Evolutionary conservation across 2,113 vertebrate genomes (phyloP).

Genomic region (Ammospiza caudacuta): DNA sequence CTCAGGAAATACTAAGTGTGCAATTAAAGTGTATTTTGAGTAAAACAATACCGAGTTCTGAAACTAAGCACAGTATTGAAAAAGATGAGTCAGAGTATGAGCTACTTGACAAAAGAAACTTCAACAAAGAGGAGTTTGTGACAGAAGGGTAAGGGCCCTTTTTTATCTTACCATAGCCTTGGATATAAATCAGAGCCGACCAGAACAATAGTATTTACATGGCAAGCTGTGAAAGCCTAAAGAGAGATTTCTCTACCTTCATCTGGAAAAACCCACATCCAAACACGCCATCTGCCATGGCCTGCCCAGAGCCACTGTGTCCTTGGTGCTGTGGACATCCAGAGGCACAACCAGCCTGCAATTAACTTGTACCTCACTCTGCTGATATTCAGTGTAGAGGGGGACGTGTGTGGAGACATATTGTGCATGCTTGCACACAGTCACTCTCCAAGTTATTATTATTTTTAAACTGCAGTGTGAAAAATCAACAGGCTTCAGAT

Average conservation of each 20-base stretch:
- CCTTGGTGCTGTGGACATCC: neutral
- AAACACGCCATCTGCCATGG: constrained; percentile 69
- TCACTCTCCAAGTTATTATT: neutral
- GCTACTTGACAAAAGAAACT: constrained; percentile 55
- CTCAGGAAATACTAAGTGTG: neutral
- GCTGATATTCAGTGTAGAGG: accelerated
- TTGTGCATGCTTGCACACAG: neutral
- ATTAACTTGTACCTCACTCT: neutral
- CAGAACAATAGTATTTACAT: constrained; percentile 46
- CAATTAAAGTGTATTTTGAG: constrained; percentile 2
- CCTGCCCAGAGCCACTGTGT: constrained; percentile 40
- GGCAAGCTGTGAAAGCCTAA: constrained; percentile 72
- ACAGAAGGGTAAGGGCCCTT: constrained; percentile 57
- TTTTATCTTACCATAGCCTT: constrained; percentile 41
- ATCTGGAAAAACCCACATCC: constrained; percentile 65
- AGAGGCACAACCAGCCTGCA: neutral
- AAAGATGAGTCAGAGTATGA: constrained; percentile 30
- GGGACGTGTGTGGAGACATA: neutral
- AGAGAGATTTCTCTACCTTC: constrained; percentile 66
- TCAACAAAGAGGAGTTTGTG: constrained; percentile 51
- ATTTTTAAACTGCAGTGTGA: neutral
- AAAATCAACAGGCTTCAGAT: neutral
- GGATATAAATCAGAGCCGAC: constrained; percentile 58
- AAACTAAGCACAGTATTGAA: constrained; percentile 15
- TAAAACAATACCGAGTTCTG: neutral